phyloP scores from a whole-genome alignment of 2,797 vertebrate species.

The Aythya fuligula region DNA sequence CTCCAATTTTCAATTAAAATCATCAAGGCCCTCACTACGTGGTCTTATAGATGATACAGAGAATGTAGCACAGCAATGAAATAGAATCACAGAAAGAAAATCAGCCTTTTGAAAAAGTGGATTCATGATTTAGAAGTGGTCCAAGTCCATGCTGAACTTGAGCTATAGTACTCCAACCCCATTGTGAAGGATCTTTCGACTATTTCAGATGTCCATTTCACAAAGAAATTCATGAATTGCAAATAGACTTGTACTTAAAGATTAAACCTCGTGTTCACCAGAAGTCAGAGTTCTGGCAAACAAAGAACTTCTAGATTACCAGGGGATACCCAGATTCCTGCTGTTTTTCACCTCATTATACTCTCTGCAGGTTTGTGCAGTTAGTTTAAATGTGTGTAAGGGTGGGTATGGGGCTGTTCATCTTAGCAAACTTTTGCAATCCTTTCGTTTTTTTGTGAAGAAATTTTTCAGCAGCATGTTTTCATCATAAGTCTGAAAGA shows the following conservation, averaged over 20 bases:
- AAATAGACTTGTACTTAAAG: slow-evolving; percentile 20
- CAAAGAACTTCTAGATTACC: slow-evolving; percentile 19
- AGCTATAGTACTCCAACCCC: background rate
- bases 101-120: background rate
- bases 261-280: slow-evolving; percentile 23
- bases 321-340: slow-evolving; percentile 20
- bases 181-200: background rate
- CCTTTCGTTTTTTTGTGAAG: background rate
- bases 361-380: background rate
- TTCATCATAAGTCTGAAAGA: background rate
- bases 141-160: background rate
- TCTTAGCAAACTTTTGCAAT: background rate
- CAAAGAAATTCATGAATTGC: slow-evolving; percentile 47
- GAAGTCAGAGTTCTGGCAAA: slow-evolving; percentile 45
- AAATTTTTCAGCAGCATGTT: background rate
- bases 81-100: background rate
- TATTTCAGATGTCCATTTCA: slow-evolving; percentile 31
- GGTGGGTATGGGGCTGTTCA: background rate
- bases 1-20: background rate
- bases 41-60: background rate
- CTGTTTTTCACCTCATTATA: slow-evolving; percentile 43
- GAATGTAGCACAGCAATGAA: background rate
- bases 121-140: background rate
- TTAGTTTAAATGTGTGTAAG: slow-evolving; percentile 2
- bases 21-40: background rate